These are phyloP conservation scores for Phataginus tetradactyla DNA, from an alignment of 2,797 vertebrate genomes.

Conservation along the genomic window DNA sequence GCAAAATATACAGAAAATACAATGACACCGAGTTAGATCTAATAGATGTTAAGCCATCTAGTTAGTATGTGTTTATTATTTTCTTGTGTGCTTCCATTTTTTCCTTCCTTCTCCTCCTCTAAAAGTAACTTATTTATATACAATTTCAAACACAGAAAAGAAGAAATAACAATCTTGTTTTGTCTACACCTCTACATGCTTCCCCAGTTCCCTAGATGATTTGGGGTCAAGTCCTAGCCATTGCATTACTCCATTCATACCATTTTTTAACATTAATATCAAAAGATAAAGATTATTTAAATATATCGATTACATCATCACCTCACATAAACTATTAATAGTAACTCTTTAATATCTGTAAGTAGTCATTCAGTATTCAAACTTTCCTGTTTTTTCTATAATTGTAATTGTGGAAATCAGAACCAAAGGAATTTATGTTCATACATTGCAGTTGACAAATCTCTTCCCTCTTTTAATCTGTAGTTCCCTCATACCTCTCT, in stretches of 20 bases:
- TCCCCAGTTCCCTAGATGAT: not conserved
- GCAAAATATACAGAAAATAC: constrained; percentile 18
- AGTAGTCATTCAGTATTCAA: not conserved
- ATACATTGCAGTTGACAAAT: fast-evolving
- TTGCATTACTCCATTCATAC: not conserved
- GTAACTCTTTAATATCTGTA: not conserved
- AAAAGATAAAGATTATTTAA: not conserved
- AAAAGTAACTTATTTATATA: not conserved
- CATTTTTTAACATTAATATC: not conserved
- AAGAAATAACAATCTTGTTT: not conserved
- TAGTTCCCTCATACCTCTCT: not conserved
- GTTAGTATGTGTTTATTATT: not conserved
- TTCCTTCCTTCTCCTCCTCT: not conserved
- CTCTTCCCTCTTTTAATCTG: not conserved
- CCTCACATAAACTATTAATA: not conserved
- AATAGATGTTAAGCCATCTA: not conserved
- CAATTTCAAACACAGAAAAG: not conserved
- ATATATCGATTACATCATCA: not conserved
- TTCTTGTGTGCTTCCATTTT: not conserved
- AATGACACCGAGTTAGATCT: not conserved
- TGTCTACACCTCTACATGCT: not conserved
- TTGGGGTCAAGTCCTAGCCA: not conserved
- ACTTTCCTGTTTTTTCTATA: not conserved
- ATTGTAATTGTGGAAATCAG: not conserved
- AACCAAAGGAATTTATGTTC: not conserved